phyloP scores from a whole-genome alignment of 1,140 invertebrate genomes.

The Cataglyphis hispanica region DNA sequence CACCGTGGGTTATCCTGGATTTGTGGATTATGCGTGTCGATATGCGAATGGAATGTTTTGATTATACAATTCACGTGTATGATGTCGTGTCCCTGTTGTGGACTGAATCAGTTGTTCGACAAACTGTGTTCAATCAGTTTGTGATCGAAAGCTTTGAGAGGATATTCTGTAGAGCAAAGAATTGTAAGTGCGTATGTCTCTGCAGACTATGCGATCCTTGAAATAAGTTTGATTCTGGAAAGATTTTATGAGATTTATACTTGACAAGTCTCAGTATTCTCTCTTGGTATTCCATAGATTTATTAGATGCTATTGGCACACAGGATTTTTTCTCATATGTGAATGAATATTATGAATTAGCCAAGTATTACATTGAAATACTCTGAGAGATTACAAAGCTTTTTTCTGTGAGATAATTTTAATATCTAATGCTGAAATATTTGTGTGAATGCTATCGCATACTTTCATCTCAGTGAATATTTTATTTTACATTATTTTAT shows the following conservation, averaged over 20 bases:
- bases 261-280: not conserved
- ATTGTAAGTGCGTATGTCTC: not conserved
- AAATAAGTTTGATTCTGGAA: not conserved
- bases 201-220: not conserved
- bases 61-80: slow-evolving; percentile 18
- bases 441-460: not conserved
- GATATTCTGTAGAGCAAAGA: not conserved
- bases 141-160: not conserved
- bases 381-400: not conserved
- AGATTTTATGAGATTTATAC: not conserved
- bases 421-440: not conserved
- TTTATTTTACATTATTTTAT: not conserved
- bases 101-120: slow-evolving; percentile 36
- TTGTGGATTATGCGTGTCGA: slow-evolving; percentile 23
- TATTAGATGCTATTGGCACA: not conserved
- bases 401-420: not conserved
- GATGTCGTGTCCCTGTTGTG: not conserved
- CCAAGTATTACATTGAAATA: not conserved
- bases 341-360: no score
- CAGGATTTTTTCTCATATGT: not conserved
- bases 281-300: not conserved
- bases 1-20: slow-evolving; percentile 54
- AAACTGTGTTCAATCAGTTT: not conserved
- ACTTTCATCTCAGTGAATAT: not conserved
- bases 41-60: not conserved